These are phyloP conservation scores for Drosophila engyochracea DNA, from an alignment of 2,888 invertebrate genomes.

Conservation along the genomic window DNA sequence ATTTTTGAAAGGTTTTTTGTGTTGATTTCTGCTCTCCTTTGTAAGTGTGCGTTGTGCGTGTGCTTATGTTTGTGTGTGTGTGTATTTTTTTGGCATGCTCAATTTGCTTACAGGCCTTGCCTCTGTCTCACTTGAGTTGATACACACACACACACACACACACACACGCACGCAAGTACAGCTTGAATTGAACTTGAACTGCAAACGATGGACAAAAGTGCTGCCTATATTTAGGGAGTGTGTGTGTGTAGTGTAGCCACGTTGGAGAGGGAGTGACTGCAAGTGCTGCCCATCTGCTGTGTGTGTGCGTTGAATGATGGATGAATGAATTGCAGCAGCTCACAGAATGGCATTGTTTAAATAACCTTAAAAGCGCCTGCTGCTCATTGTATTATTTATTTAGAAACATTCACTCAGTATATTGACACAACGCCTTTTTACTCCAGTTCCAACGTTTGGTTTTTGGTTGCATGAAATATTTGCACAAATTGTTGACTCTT, in stretches of 20 bases:
- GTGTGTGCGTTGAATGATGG: neutral
- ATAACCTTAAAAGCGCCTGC: slow-evolving; percentile 7
- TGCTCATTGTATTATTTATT: slow-evolving; percentile 35
- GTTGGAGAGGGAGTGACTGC: slow-evolving; percentile 10
- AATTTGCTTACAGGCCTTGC: slow-evolving; percentile 30
- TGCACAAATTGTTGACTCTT: slow-evolving; percentile 9
- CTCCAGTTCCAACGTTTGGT: slow-evolving; percentile 5
- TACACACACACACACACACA: slow-evolving; percentile 5
- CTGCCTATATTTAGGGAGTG: neutral
- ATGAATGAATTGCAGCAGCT: neutral
- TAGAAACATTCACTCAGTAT: slow-evolving; percentile 13
- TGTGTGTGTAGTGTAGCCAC: neutral
- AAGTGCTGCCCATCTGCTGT: slow-evolving; percentile 10
- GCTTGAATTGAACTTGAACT: slow-evolving; percentile 35
- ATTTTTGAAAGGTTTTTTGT: slow-evolving; percentile 76
- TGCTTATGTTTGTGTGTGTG: neutral
- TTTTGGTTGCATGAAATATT: slow-evolving; percentile 33
- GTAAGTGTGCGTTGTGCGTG: neutral
- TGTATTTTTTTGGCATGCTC: slow-evolving; percentile 5
- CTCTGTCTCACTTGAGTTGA: slow-evolving; percentile 23
- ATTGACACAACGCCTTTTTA: neutral
- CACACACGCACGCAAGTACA: neutral
- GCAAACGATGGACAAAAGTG: neutral
- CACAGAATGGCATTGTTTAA: neutral
- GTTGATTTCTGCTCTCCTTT: slow-evolving; percentile 52